Percentiles rank a stretch among this genome's conserved stretches.
phyloP scores from a whole-genome alignment of 2,888 invertebrate genomes.

The Dione juno region DNA sequence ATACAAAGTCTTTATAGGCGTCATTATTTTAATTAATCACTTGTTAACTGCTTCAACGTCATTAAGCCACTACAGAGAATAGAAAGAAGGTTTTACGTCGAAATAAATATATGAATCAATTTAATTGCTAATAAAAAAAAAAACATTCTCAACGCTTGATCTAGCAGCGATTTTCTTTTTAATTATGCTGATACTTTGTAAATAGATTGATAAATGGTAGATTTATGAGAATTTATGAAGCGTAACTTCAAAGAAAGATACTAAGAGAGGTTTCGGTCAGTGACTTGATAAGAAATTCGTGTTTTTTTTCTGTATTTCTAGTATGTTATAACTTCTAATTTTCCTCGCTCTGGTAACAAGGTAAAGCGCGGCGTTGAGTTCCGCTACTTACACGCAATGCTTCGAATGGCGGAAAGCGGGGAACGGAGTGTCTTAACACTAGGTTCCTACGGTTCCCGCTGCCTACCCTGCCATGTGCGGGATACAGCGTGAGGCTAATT shows the following conservation, averaged over 20 bases:
- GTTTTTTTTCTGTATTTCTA: background rate
- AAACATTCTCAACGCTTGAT: background rate
- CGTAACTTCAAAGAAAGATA: background rate
- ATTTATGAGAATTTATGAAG: slow-evolving; percentile 15
- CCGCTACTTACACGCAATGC: no score
- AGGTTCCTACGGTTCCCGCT: no score
- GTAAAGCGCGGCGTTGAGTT: no score
- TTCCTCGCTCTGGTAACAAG: no score
- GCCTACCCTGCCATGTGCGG: no score
- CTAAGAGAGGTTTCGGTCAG: background rate
- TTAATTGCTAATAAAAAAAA: background rate
- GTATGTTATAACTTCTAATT: no score
- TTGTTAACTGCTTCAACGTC: background rate
- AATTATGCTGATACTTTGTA: slow-evolving; percentile 7
- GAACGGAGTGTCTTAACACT: no score
- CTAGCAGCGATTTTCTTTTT: background rate
- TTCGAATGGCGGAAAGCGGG: no score
- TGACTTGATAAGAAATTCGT: background rate
- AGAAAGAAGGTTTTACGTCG: background rate
- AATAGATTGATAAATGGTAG: slow-evolving; percentile 14
- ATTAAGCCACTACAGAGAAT: background rate
- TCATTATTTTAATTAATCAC: slow-evolving; percentile 14
- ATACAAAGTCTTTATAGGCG: background rate
- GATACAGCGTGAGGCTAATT: no score
- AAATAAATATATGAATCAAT: slow-evolving; percentile 1